Conservation (phyloP, 2,888 invertebrate genomes). For the Drosophila anomelani region DNA sequence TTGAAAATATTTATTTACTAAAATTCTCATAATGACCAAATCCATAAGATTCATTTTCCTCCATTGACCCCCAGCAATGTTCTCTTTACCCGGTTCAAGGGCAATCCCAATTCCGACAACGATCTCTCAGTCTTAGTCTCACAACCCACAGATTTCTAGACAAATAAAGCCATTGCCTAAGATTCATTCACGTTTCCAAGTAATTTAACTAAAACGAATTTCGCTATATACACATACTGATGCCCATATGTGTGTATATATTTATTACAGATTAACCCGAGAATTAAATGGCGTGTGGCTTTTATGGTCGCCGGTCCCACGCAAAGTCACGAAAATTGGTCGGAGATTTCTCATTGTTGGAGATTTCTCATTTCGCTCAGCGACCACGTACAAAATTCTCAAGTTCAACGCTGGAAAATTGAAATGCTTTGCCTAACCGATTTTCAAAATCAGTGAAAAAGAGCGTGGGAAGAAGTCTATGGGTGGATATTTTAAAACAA, state of each 20-base stretch:
- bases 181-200: slow-evolving; percentile 64
- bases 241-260: slow-evolving; percentile 27
- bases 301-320: slow-evolving; percentile 69
- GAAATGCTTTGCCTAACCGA: slow-evolving; percentile 17
- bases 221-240: slow-evolving; percentile 30
- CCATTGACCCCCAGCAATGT: background rate
- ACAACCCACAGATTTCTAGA: slow-evolving; percentile 34
- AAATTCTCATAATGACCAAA: background rate
- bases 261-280: slow-evolving; percentile 70
- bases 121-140: slow-evolving; percentile 10
- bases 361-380: slow-evolving; percentile 55
- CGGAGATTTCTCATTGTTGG: slow-evolving; percentile 58
- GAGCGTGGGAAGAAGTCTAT: slow-evolving; percentile 16
- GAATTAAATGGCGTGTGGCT: slow-evolving; percentile 70
- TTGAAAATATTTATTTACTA: background rate
- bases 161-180: slow-evolving; percentile 41
- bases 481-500: background rate
- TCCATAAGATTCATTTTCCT: background rate
- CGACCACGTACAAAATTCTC: slow-evolving; percentile 70
- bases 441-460: slow-evolving; percentile 13
- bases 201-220: slow-evolving; percentile 66
- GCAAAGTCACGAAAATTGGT: slow-evolving; percentile 69
- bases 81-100: slow-evolving; percentile 36
- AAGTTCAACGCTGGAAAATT: slow-evolving; percentile 56
- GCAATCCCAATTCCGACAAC: background rate